phyloP scores from a whole-genome alignment of 1,140 invertebrate genomes.

The Philotrypesis tridentata region DNA sequence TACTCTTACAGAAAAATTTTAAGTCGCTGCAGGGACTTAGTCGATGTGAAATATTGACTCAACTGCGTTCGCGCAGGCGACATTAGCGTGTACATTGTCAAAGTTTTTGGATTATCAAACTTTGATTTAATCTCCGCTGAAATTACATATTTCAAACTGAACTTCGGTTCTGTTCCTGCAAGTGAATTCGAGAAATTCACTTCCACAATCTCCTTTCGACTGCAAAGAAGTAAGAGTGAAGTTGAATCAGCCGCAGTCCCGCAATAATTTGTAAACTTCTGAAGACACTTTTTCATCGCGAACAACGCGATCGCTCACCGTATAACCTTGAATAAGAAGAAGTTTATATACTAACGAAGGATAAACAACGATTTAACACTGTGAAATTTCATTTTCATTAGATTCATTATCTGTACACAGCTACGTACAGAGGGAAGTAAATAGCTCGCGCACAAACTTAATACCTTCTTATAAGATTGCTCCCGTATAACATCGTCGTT shows the following conservation, averaged over 20 bases:
- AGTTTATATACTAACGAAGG: no score
- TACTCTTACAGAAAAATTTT: no score
- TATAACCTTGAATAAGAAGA: no score
- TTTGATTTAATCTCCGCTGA: neutral
- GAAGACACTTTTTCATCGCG: neutral
- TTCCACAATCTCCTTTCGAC: neutral
- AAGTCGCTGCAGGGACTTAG: no score
- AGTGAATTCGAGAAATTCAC: neutral
- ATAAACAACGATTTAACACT: no score
- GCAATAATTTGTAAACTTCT: no score
- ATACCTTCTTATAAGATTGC: conserved; percentile 20
- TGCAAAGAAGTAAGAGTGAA: neutral
- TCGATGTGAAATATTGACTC: no score
- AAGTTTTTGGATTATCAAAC: neutral
- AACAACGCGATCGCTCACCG: no score
- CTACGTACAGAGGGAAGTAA: neutral
- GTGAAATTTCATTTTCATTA: neutral
- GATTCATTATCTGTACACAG: neutral
- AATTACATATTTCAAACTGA: neutral
- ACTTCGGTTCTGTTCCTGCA: neutral
- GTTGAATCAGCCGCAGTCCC: no score
- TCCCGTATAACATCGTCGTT: neutral
- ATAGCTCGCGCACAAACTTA: neutral
- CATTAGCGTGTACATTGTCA: neutral
- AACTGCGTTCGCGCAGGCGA: no score